Evolutionary conservation across 2,888 invertebrate genomes (phyloP).

Genomic region (Cryptosula pallasiana): DNA sequence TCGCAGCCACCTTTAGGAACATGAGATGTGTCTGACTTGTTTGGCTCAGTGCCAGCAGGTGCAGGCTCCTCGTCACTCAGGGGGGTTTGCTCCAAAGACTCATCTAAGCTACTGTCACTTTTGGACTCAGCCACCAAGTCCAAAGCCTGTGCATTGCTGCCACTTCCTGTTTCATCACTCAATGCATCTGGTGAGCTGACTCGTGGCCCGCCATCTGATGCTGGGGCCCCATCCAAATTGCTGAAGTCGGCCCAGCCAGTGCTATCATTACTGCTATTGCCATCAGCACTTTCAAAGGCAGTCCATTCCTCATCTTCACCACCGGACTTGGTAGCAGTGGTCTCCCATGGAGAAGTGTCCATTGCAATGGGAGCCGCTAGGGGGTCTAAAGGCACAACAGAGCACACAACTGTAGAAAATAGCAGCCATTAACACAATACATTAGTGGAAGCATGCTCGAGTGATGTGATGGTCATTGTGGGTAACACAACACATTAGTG

Average conservation of each 20-base stretch:
- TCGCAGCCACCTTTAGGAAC: neutral
- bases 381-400: too few species aligned
- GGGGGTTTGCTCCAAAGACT: neutral
- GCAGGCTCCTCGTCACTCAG: neutral
- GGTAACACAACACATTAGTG: too few species aligned
- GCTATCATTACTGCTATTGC: conserved; percentile 24
- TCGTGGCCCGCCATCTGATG: conserved; percentile 5
- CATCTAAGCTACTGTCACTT: neutral
- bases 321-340: conserved; percentile 36
- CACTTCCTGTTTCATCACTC: neutral
- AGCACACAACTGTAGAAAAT: too few species aligned
- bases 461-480: too few species aligned
- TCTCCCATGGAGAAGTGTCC: conserved; percentile 53
- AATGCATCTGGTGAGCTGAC: conserved; percentile 19
- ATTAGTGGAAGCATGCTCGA: too few species aligned
- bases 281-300: conserved; percentile 29
- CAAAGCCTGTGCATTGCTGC: neutral
- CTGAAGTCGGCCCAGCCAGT: conserved; percentile 44
- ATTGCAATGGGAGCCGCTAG: conserved; percentile 43
- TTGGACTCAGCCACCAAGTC: neutral
- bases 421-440: too few species aligned
- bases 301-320: conserved; percentile 29
- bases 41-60: neutral
- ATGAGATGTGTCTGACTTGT: too few species aligned
- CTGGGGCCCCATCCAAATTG: conserved; percentile 30